A percentile compares a stretch with the other conserved stretches of the same genome.
Evolutionary conservation across 1,140 invertebrate genomes (phyloP).

Genomic region (Euwallacea similis): DNA sequence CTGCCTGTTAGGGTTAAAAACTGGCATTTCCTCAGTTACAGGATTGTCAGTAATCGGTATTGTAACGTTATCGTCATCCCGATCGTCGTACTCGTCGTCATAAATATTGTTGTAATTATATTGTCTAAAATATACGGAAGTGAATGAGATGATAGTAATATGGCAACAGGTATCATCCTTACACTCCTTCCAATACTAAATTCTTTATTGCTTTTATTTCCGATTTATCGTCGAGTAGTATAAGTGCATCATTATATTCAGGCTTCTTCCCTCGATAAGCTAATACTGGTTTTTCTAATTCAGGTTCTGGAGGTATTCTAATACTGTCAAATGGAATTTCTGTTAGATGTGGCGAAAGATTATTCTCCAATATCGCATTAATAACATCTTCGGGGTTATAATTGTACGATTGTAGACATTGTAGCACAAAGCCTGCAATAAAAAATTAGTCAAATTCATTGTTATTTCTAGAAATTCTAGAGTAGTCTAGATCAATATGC

Average conservation of each 20-base stretch:
- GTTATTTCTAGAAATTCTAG: no score
- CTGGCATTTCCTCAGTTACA: slow-evolving; percentile 42
- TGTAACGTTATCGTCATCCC: slow-evolving; percentile 60
- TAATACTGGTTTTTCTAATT: slow-evolving; percentile 59
- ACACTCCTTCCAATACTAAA: slow-evolving; percentile 47
- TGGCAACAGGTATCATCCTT: slow-evolving; percentile 21
- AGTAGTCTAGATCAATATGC: no score
- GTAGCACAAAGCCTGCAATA: no score
- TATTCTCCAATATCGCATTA: no score
- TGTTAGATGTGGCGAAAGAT: no score
- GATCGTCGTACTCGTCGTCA: slow-evolving; percentile 90
- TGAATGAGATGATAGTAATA: not conserved
- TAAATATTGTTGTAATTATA: slow-evolving; percentile 66
- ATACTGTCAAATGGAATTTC: slow-evolving; percentile 61
- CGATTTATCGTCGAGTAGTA: slow-evolving; percentile 74
- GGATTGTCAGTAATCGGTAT: slow-evolving; percentile 48
- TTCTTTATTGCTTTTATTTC: slow-evolving; percentile 57
- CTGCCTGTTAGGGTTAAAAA: slow-evolving; percentile 42
- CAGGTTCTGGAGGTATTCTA: slow-evolving; percentile 58
- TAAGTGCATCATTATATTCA: slow-evolving; percentile 64
- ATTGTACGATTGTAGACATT: no score
- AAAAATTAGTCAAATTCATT: no score
- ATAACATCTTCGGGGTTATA: no score
- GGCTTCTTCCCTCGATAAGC: slow-evolving; percentile 73
- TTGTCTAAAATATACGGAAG: slow-evolving; percentile 46